A percentile compares a stretch with the other conserved stretches of the same genome.
Conservation (phyloP, 2,797 vertebrate species). For the Gambelia wislizenii region DNA sequence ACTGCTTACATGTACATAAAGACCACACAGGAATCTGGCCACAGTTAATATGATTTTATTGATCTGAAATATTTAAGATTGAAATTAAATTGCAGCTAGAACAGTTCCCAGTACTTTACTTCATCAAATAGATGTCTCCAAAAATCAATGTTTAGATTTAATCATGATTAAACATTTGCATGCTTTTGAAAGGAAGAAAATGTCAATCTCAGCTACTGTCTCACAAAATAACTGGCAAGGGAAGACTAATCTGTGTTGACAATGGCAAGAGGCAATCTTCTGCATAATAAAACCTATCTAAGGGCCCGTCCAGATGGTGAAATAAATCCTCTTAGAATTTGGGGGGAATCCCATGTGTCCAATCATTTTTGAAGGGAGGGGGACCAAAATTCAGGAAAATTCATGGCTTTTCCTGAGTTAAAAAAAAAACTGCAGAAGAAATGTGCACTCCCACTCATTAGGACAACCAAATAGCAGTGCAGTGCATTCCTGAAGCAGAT, state of each 20-base stretch:
- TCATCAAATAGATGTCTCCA: not conserved
- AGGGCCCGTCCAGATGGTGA: no score
- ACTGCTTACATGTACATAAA: no score
- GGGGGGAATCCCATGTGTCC: no score
- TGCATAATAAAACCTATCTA: not conserved
- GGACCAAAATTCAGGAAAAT: no score
- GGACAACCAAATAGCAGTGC: no score
- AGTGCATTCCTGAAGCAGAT: no score
- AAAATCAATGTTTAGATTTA: constrained; percentile 7
- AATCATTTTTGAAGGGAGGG: no score
- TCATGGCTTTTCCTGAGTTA: no score
- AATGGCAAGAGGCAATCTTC: not conserved
- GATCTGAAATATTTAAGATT: not conserved
- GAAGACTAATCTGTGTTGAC: not conserved
- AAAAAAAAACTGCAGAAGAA: no score
- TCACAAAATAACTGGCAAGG: not conserved
- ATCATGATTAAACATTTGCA: not conserved
- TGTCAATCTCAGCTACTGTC: not conserved
- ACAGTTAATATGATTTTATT: not conserved
- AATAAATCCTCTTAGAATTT: no score
- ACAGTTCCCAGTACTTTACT: not conserved
- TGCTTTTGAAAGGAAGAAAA: not conserved
- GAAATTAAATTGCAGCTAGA: constrained; percentile 12
- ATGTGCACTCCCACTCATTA: no score
- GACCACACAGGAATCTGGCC: no score